Evolutionary conservation across 2,113 vertebrate genomes (phyloP).

Genomic region (Rana temporaria): DNA sequence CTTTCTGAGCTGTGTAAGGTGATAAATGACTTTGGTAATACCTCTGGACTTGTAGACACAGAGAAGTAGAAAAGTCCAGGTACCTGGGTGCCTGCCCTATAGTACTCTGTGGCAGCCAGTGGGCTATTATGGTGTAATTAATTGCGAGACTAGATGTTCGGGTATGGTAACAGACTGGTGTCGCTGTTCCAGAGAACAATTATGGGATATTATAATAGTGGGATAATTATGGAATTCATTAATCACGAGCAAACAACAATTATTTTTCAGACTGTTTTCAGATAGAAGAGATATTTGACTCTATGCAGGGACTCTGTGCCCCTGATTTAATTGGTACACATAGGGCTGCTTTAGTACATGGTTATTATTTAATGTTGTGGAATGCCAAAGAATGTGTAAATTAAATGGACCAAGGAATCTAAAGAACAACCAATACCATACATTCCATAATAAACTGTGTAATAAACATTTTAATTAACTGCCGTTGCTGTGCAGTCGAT

Average conservation of each 20-base stretch:
- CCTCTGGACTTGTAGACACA: too few relatives aligned
- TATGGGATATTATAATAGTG: conserved; percentile 44
- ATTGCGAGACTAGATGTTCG: conserved; percentile 36
- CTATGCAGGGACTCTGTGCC: background rate
- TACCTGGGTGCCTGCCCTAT: background rate
- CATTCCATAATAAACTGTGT: too few relatives aligned
- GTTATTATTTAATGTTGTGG: background rate
- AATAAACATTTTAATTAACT: too few relatives aligned
- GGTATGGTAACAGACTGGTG: conserved; percentile 39
- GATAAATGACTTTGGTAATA: too few relatives aligned
- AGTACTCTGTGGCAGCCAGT: background rate
- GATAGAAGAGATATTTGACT: conserved; percentile 16
- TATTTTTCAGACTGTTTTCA: conserved; percentile 49
- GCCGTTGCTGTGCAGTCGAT: too few relatives aligned
- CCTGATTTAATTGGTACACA: background rate
- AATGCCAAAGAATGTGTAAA: too few relatives aligned
- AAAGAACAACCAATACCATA: too few relatives aligned
- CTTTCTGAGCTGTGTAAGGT: too few relatives aligned
- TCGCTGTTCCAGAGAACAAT: conserved; percentile 43
- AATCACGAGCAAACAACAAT: conserved; percentile 45
- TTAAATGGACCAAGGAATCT: too few relatives aligned
- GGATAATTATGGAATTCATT: conserved; percentile 50
- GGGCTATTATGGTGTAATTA: conserved; percentile 42
- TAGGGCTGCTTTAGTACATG: background rate
- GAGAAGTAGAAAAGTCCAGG: background rate